A percentile compares a stretch with the other conserved stretches of the same genome.
phyloP scores from a whole-genome alignment of 2,888 invertebrate species.

The Rotaria socialis region DNA sequence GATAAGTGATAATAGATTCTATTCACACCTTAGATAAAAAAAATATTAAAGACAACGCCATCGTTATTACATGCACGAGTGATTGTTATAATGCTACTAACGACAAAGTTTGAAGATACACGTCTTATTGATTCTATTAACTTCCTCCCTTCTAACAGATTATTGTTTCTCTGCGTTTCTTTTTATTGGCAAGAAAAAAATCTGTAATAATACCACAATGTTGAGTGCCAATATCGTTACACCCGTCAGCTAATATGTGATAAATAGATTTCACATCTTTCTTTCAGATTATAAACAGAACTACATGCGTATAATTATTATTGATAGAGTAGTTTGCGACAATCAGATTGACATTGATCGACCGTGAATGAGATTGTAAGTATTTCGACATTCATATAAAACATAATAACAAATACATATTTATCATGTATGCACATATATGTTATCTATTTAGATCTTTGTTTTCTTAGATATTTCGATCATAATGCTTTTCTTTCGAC shows the following conservation, averaged over 20 bases:
- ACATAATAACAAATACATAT: no score
- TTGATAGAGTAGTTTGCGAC: not conserved
- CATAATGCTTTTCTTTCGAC: conserved; percentile 17
- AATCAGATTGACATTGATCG: not conserved
- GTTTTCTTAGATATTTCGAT: not conserved
- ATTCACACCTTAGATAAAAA: not conserved
- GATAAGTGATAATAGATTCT: not conserved
- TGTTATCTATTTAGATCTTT: no score
- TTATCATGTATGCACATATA: no score
- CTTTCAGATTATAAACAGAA: not conserved
- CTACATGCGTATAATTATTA: not conserved
- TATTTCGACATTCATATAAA: not conserved
- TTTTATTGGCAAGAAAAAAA: not conserved
- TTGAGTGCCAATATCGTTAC: not conserved
- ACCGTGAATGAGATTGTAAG: not conserved
- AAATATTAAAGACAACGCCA: no score
- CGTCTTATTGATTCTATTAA: not conserved
- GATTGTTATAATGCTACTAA: not conserved
- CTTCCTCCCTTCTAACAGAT: not conserved
- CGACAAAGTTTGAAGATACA: not conserved
- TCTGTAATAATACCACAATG: not conserved
- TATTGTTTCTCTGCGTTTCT: not conserved
- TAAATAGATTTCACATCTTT: not conserved
- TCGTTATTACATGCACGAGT: not conserved
- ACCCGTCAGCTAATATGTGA: not conserved